phyloP scores from a whole-genome alignment of 1,140 invertebrate genomes.

The Phortica variegata region DNA sequence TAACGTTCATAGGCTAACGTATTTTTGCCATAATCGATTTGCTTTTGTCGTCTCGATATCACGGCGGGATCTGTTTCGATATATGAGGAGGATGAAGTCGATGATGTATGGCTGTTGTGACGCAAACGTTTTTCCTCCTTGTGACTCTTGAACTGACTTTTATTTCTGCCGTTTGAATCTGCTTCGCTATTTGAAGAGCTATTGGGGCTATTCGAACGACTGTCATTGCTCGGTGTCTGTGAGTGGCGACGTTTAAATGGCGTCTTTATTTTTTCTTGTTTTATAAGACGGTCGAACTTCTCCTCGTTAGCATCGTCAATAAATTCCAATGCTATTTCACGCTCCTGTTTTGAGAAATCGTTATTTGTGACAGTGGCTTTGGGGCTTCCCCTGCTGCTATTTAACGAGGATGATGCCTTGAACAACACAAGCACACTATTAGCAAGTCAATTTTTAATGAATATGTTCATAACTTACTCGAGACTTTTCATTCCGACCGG shows the following conservation, averaged over 20 bases:
- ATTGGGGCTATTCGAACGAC: slow-evolving; percentile 45
- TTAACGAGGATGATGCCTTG: slow-evolving; percentile 34
- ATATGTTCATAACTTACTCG: not conserved
- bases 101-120: slow-evolving; percentile 43
- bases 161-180: slow-evolving; percentile 1
- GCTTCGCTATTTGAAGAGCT: slow-evolving; percentile 24
- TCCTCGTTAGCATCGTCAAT: slow-evolving; percentile 46
- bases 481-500: slow-evolving; percentile 28
- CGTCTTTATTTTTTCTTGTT: slow-evolving; percentile 55
- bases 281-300: slow-evolving; percentile 49
- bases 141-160: slow-evolving; percentile 13
- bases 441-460: slow-evolving; percentile 3
- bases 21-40: slow-evolving; percentile 95
- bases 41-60: slow-evolving; percentile 80
- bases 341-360: slow-evolving; percentile 7
- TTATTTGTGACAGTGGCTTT: not conserved
- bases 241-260: slow-evolving; percentile 53
- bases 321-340: slow-evolving; percentile 46
- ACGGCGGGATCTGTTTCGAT: slow-evolving; percentile 73
- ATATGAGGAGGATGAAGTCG: slow-evolving; percentile 55
- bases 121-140: slow-evolving; percentile 42
- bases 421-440: not conserved
- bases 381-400: slow-evolving; percentile 30
- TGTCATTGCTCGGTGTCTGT: slow-evolving; percentile 33
- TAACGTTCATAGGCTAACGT: slow-evolving; percentile 86